phyloP scores from a whole-genome alignment of 64 coral and sea anemone species.

The Pocillopora verrucosa region DNA sequence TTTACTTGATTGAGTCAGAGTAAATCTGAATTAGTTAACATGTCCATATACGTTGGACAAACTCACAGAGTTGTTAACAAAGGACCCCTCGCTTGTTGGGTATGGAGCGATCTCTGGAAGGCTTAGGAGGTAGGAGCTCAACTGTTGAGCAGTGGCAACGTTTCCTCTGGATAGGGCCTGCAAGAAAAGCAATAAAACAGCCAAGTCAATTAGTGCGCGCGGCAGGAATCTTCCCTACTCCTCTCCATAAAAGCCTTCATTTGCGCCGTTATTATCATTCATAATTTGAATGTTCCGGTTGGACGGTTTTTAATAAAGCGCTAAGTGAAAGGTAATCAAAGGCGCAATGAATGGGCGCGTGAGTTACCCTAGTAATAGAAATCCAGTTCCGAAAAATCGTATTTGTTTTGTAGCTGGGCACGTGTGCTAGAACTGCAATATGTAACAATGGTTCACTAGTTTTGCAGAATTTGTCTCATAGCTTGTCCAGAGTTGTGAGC shows the following conservation, averaged over 20 bases:
- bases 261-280: slow-evolving; percentile 42
- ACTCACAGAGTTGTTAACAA: slow-evolving; percentile 38
- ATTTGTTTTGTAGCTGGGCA: slow-evolving; percentile 38
- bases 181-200: slow-evolving; percentile 38
- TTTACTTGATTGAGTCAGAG: slow-evolving; percentile 30
- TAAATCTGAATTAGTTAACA: slow-evolving; percentile 50
- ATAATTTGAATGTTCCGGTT: slow-evolving; percentile 41
- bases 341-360: slow-evolving; percentile 10
- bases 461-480: neutral
- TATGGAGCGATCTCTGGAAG: slow-evolving; percentile 83
- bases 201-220: slow-evolving; percentile 39
- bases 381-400: slow-evolving; percentile 25
- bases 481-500: neutral
- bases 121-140: slow-evolving; percentile 73
- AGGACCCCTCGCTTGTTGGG: slow-evolving; percentile 29
- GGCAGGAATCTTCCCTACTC: slow-evolving; percentile 12
- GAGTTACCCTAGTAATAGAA: slow-evolving; percentile 43
- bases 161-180: slow-evolving; percentile 52
- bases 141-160: slow-evolving; percentile 43
- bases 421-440: slow-evolving; percentile 23
- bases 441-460: neutral
- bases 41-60: slow-evolving; percentile 58
- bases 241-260: slow-evolving; percentile 41
- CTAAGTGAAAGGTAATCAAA: slow-evolving; percentile 37
- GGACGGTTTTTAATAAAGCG: slow-evolving; percentile 41